Percentiles rank a stretch among this genome's conserved stretches.
phyloP scores from a whole-genome alignment of 2,888 invertebrate genomes.

The Allacma fusca region DNA sequence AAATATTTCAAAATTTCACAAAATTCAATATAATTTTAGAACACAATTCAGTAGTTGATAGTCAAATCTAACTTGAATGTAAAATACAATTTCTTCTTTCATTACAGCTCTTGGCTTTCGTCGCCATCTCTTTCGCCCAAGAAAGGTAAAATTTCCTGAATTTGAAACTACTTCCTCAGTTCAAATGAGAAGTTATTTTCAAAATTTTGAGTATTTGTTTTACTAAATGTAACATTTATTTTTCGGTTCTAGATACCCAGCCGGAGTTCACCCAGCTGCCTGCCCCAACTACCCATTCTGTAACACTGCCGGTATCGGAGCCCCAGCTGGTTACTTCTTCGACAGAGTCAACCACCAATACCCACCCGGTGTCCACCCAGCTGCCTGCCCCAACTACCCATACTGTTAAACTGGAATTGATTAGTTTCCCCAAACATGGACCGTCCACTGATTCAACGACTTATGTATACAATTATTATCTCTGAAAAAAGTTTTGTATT shows the following conservation, averaged over 20 bases:
- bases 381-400: constrained; percentile 46
- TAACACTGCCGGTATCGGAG: constrained; percentile 63
- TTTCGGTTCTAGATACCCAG: constrained; percentile 45
- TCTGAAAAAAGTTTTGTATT: constrained; percentile 12
- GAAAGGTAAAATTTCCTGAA: constrained; percentile 43
- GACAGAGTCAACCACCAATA: constrained; percentile 54
- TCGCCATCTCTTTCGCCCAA: constrained; percentile 52
- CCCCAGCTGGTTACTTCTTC: constrained; percentile 57
- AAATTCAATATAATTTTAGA: no score
- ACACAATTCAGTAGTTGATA: no score
- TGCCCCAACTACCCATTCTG: constrained; percentile 73
- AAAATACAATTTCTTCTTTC: constrained; percentile 31
- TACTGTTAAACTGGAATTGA: constrained; percentile 38
- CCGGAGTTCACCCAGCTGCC: constrained; percentile 65
- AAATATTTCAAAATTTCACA: not conserved
- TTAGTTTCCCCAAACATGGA: not conserved
- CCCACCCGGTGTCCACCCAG: constrained; percentile 53
- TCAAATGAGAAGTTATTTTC: not conserved
- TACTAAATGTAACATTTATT: no score
- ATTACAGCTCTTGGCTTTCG: constrained; percentile 54
- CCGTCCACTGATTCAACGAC: not conserved
- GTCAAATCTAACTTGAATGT: constrained; percentile 6
- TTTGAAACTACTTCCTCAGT: not conserved
- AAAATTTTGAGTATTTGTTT: no score
- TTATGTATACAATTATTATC: not conserved